Conservation (phyloP, 1,140 invertebrate genomes). For the Diorhabda carinulata region DNA sequence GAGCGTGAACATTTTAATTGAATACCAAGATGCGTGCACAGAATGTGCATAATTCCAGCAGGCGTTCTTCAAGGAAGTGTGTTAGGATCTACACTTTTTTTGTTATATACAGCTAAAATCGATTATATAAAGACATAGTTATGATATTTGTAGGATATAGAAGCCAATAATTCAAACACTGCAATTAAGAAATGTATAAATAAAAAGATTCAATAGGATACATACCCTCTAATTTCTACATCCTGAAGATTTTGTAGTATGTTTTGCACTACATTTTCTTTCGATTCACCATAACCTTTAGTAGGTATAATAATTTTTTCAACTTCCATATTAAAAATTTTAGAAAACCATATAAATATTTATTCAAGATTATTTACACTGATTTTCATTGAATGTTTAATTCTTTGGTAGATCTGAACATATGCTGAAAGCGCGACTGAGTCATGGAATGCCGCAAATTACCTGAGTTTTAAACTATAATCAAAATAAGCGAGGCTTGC, state of each 20-base stretch:
- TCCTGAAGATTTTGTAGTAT: constrained; percentile 10
- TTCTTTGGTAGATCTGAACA: constrained; percentile 4
- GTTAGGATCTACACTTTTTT: no score
- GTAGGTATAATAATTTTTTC: not conserved
- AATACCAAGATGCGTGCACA: no score
- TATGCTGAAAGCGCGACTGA: constrained; percentile 18
- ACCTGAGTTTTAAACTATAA: constrained; percentile 14
- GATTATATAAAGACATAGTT: no score
- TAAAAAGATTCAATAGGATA: not conserved
- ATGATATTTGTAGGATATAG: no score
- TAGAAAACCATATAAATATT: no score
- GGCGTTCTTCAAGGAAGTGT: no score
- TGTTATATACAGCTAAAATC: no score
- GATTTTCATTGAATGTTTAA: not conserved
- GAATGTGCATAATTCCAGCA: no score
- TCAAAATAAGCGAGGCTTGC: constrained; percentile 9
- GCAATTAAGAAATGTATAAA: not conserved
- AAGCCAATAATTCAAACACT: no score
- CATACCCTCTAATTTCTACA: constrained; percentile 8
- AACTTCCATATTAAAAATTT: constrained; percentile 3
- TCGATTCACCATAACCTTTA: not conserved
- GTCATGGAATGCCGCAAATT: constrained; percentile 20
- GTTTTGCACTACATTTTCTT: constrained; percentile 12
- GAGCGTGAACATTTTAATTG: no score
- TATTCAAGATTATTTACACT: not conserved